Evolutionary conservation across 2,888 invertebrate genomes (phyloP).

Genomic region (Eugnorisma glareosa): DNA sequence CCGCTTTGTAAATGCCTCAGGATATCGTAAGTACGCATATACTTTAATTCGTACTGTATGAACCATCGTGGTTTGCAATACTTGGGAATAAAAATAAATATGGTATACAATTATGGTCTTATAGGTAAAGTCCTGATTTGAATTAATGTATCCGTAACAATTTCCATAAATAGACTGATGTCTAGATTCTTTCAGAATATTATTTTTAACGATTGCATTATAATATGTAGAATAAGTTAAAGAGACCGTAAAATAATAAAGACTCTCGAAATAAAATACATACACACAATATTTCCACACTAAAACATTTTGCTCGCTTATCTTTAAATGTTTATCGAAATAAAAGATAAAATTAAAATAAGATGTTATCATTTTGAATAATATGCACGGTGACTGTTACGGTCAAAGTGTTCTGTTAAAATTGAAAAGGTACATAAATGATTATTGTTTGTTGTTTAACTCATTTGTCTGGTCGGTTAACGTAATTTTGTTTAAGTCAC

Average conservation of each 20-base stretch:
- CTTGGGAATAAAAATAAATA: not conserved
- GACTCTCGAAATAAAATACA: not conserved
- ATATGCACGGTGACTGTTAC: conserved; percentile 22
- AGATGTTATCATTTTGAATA: conserved; percentile 36
- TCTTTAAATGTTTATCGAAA: conserved; percentile 29
- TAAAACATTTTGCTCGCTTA: conserved; percentile 29
- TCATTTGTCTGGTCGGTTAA: conserved; percentile 46
- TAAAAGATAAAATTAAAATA: conserved; percentile 12
- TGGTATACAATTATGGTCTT: not conserved
- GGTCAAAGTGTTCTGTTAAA: conserved; percentile 17
- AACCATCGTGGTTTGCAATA: not conserved
- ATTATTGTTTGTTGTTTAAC: conserved; percentile 50
- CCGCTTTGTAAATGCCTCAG: not conserved
- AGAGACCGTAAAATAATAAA: not conserved
- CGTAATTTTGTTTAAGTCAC: conserved; percentile 18
- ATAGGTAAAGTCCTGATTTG: not conserved
- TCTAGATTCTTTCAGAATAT: not conserved
- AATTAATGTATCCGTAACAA: not conserved
- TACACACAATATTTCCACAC: conserved; percentile 24
- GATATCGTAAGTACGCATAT: not conserved
- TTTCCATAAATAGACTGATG: not conserved
- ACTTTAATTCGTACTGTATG: not conserved
- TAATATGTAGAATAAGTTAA: not conserved
- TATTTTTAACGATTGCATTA: not conserved
- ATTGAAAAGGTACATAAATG: conserved; percentile 20